Evolutionary conservation across 2,797 vertebrate genomes (phyloP), one percentile per base, ranked within the genome.

Genomic region (Myoxocephalus aenaeus): DNA sequence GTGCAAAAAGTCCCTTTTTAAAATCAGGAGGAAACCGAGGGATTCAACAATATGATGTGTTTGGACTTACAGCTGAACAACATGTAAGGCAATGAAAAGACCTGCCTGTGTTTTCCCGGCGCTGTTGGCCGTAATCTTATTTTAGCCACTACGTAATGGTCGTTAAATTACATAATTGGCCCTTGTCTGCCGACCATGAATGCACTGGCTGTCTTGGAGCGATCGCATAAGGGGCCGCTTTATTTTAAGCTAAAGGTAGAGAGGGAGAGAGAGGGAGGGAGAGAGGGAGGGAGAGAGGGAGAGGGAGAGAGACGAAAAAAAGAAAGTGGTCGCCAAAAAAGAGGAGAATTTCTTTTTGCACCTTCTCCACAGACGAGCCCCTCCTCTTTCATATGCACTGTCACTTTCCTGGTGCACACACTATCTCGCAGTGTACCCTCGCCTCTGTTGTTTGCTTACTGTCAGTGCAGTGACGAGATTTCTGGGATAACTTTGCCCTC

Each of bases 101-200:
- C 67, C 79, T 82, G 86, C 82, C 78, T 81, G 73, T 89, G 84
- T 87, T 91, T 84, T 70, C 42, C 79, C 14, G 51, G 78, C 89
- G 82, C 93, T 94, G 76, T 88, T 77, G 93, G 82, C 84, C 87
- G 72, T 96, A 95, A 17, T 95, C 93, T 86, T 95, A 94, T 93
- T 96, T 96, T 91, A 96, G 96, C 5, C 93, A 83, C 88, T 95
- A 94, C 77, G 95, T 95, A 89, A 96, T 96, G 79, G 82, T 95
- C 80, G 27, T 95, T 94, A 86, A 96, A 97, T 93, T 89, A 95
- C 81, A 96, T 95, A 5, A 96, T 95, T 2, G 95, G 92, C 72
- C 66, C 92, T 89, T 95, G 94, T 87, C 95, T 94, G 57, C 82
- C 80, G 32, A 81, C 86, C 76, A 86, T 92, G 90, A 93, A 92